These are phyloP conservation scores for Actinopyga echinites DNA, from an alignment of 53 echinoderm and acorn worm species.

Conservation along the genomic window DNA sequence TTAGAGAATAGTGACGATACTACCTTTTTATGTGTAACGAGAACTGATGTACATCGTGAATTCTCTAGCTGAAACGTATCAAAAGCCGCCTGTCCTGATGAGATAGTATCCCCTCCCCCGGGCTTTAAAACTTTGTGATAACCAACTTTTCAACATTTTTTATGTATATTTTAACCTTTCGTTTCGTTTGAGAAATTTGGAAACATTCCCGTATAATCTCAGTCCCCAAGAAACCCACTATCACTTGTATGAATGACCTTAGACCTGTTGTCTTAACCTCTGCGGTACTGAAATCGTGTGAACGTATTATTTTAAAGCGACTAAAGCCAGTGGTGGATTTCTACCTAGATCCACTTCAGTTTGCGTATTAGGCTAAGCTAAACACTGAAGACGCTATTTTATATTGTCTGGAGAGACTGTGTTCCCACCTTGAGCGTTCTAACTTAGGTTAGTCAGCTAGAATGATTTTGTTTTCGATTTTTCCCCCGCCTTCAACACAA, in stretches of 20 bases:
- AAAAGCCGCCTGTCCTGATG: conserved; percentile 40
- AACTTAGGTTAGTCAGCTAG: no score
- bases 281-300: conserved; percentile 6
- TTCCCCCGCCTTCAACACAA: no score
- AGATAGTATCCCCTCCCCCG: conserved; percentile 21
- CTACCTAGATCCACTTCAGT: neutral
- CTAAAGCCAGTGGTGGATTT: neutral
- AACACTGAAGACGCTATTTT: no score
- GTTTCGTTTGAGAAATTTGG: conserved; percentile 26
- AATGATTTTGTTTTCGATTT: no score
- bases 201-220: conserved; percentile 36
- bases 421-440: no score
- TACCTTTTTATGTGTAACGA: neutral
- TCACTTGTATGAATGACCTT: conserved; percentile 32
- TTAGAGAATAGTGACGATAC: neutral
- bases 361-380: neutral
- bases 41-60: neutral
- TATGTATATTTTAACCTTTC: conserved; percentile 15
- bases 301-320: neutral
- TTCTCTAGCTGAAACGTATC: neutral
- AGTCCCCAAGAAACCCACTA: conserved; percentile 42
- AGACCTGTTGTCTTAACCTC: neutral
- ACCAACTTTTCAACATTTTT: conserved; percentile 16
- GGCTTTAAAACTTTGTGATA: conserved; percentile 28
- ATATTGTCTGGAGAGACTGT: no score